Percentiles rank a stretch among this genome's conserved stretches.
These are phyloP conservation scores for Drosophila virilis DNA, from an alignment of 1,140 invertebrate genomes.

Conservation along the genomic window DNA sequence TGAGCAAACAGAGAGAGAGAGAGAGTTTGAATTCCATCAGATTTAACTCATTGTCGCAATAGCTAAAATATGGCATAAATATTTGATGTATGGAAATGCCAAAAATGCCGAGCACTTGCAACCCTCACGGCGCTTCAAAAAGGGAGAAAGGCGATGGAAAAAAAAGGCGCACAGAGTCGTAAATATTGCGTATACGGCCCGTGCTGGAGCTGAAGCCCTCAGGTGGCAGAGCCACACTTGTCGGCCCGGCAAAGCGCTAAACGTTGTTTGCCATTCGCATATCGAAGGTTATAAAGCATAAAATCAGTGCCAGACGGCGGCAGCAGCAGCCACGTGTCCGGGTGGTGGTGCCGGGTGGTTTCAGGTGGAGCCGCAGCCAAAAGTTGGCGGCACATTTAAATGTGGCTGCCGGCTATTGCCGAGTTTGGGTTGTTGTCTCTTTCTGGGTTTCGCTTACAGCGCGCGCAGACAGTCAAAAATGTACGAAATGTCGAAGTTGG, in stretches of 20 bases:
- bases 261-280: constrained; percentile 79
- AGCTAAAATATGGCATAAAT: constrained; percentile 79
- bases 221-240: constrained; percentile 67
- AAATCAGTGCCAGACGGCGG: constrained; percentile 71
- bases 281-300: constrained; percentile 82
- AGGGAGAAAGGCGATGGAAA: constrained; percentile 12
- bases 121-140: constrained; percentile 26
- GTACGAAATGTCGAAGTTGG: constrained; percentile 59
- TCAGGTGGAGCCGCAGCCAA: constrained; percentile 38
- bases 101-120: constrained; percentile 25
- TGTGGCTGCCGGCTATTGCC: constrained; percentile 67
- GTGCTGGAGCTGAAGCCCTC: constrained; percentile 53
- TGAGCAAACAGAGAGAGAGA: constrained; percentile 22
- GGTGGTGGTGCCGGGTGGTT: constrained; percentile 1
- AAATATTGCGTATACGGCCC: constrained; percentile 71
- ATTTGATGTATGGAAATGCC: constrained; percentile 74
- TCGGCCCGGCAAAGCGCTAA: constrained; percentile 69
- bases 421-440: constrained; percentile 24
- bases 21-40: constrained; percentile 55
- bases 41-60: constrained; percentile 77
- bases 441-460: constrained; percentile 41
- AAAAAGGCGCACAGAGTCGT: constrained; percentile 31
- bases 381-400: constrained; percentile 77
- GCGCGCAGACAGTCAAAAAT: constrained; percentile 75
- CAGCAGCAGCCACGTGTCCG: constrained; percentile 32